Percentiles rank a stretch among this genome's conserved stretches.
These are phyloP conservation scores for Lasioglossum malachurum DNA, from an alignment of 2,888 invertebrate species.

Conservation along the genomic window DNA sequence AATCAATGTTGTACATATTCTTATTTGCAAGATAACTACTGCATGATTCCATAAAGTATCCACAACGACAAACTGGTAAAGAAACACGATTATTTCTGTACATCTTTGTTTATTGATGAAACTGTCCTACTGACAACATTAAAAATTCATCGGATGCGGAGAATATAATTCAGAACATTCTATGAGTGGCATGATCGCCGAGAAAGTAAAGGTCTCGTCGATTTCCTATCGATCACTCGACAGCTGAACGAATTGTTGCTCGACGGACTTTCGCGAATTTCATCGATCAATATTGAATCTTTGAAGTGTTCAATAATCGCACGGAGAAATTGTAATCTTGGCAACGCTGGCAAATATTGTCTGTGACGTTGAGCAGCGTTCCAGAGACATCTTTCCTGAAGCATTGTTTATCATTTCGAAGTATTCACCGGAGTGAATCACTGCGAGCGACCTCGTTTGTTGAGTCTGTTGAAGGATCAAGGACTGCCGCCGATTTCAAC, in stretches of 20 bases:
- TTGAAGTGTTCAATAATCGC: not conserved
- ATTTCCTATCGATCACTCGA: conserved; percentile 26
- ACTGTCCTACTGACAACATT: not conserved
- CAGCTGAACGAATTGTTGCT: conserved; percentile 39
- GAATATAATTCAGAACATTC: not conserved
- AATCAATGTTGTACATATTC: not conserved
- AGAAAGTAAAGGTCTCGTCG: not conserved
- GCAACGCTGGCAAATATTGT: no score
- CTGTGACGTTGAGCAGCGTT: not conserved
- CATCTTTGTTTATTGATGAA: not conserved
- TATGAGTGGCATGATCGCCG: not conserved
- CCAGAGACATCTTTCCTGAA: not conserved
- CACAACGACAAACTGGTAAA: not conserved
- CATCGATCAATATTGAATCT: conserved; percentile 14
- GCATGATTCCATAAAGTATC: not conserved
- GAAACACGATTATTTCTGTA: not conserved
- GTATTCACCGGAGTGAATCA: conserved; percentile 52
- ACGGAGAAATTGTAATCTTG: no score
- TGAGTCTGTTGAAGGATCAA: conserved; percentile 66
- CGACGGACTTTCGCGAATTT: conserved; percentile 33
- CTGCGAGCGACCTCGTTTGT: conserved; percentile 55
- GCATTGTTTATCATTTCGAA: conserved; percentile 36
- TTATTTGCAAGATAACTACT: not conserved
- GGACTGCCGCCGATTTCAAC: conserved; percentile 47
- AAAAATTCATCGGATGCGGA: not conserved